Conservation (phyloP, 2,797 vertebrate genomes). For the Chromobotia macracanthus region DNA sequence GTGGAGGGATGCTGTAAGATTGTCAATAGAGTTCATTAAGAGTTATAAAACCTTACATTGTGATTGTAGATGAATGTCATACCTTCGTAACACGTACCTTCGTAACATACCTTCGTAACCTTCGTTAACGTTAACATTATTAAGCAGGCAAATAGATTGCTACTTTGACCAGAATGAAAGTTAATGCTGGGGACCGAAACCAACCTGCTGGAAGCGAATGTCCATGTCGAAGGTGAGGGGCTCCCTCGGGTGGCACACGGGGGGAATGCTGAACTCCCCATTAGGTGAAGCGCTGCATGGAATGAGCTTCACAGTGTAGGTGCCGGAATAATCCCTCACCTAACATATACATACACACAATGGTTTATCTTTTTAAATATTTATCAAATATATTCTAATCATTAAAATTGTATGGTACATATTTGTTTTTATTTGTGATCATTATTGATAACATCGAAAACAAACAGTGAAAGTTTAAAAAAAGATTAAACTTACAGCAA, state of each 20-base stretch:
- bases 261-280: slow-evolving; percentile 81
- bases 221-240: slow-evolving; percentile 83
- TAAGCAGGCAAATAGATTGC: neutral
- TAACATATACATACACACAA: slow-evolving; percentile 52
- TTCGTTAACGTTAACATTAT: too few species aligned
- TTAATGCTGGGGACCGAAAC: slow-evolving; percentile 7
- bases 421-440: neutral
- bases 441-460: neutral
- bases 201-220: slow-evolving; percentile 89
- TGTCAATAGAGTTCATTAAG: too few species aligned
- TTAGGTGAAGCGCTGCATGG: slow-evolving; percentile 81
- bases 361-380: neutral
- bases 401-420: neutral
- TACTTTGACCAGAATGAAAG: neutral
- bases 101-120: too few species aligned
- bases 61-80: too few species aligned
- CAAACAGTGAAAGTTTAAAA: neutral
- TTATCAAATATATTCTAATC: neutral
- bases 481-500: slow-evolving; percentile 76
- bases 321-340: slow-evolving; percentile 86
- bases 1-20: too few species aligned
- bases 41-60: too few species aligned
- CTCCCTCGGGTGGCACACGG: slow-evolving; percentile 82
- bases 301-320: slow-evolving; percentile 82
- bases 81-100: too few species aligned